A percentile compares a stretch with the other conserved stretches of the same genome.
Evolutionary conservation across 2,113 vertebrate species (phyloP).

Genomic region (Erythrocercus mccallii): DNA sequence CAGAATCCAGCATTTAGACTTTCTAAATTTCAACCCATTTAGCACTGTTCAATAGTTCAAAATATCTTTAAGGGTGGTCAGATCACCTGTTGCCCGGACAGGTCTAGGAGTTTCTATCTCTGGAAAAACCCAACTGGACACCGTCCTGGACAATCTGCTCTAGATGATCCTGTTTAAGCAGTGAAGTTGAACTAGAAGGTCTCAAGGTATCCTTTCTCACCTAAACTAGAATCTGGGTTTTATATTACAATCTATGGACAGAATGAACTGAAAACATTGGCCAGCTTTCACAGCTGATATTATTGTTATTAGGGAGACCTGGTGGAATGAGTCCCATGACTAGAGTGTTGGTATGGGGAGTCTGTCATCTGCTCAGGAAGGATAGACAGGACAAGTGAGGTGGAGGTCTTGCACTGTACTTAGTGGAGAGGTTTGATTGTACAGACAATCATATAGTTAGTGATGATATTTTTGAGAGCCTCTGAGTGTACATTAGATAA

Average conservation of each 20-base stretch:
- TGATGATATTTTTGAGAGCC: neutral
- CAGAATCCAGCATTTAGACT: neutral
- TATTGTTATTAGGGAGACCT: neutral
- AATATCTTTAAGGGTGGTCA: neutral
- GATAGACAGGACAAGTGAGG: neutral
- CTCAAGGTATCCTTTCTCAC: neutral
- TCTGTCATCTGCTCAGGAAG: fast-evolving
- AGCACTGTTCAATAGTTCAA: neutral
- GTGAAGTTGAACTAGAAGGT: neutral
- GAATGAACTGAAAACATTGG: neutral
- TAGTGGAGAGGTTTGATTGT: neutral
- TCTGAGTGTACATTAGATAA: too few relatives aligned
- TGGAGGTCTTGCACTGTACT: too few relatives aligned
- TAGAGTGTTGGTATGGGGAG: neutral
- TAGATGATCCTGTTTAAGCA: neutral
- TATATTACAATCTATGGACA: neutral
- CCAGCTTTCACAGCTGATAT: neutral
- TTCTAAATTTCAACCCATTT: neutral
- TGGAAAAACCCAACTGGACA: neutral
- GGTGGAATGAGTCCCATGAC: neutral
- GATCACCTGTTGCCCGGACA: neutral
- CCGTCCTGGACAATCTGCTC: neutral
- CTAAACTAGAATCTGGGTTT: neutral
- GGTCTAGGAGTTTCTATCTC: neutral
- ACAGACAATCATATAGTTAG: neutral